Base-by-base conservation (phyloP, 2,888 invertebrate genomes). In the Stomorhina lunata region DNA sequence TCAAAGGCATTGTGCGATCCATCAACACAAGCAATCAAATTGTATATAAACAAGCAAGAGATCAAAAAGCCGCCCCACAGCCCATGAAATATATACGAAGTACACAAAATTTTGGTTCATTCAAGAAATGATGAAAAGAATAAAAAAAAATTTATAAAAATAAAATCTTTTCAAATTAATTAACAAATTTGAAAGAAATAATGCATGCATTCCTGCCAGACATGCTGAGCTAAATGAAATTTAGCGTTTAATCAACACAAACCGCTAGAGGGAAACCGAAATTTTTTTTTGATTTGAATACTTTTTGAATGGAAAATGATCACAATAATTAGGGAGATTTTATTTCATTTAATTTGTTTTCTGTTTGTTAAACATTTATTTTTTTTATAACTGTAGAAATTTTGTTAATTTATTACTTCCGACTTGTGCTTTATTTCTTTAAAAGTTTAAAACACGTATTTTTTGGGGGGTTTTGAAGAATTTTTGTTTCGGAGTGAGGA, bases 1-100 rank as follows among this genome's bases (percentile, higher is more conserved):
- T 86, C 86, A 86, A 86, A 86, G 85, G 82, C 84, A 87, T 88
- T 89, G 87, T 87, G 88, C 79, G 82, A 89, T 90, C 90, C 89
- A 90, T 90, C 90, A 90, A 90, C 90, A 89, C 90, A 89, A 88
- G 87, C 90, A 89, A 90, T 90, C 91, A 90, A 90, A 88, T 89
- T 90, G 90, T 90, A 89, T 90, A 90, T 90, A 90, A 90, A 90
- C 90, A 90, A 90, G 87, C 86, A 87, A 87, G 87, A 90, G 90
- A 90, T 90, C 90, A 90, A 90, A 90, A 89, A 89, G 82, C 82
- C 82, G 82, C 82, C 69, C 69, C 65, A 50, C n/a, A n/a, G n/a
- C 66, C 40, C 72, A 72, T 75, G 29, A 32, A 43, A 78, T 69
- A 73, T 69, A 78, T 50, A 34, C 32, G 15, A 43, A 25, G 17